A percentile compares a stretch with the other conserved stretches of the same genome.
Conservation (phyloP, 1,140 invertebrate genomes). For the Lethrus apterus region DNA sequence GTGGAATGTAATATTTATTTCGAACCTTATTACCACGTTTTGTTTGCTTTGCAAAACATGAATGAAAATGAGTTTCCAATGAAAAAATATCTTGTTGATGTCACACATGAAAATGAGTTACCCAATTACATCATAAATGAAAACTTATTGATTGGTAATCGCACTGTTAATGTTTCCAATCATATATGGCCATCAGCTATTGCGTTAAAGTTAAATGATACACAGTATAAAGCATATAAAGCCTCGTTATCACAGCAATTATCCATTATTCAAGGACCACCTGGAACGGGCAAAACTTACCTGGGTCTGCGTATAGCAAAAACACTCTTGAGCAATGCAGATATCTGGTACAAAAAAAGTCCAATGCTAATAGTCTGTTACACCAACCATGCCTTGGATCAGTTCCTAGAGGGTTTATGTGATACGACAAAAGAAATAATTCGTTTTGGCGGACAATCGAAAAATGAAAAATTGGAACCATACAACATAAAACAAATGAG, state of each 20-base stretch:
- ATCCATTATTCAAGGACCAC: conserved; percentile 70
- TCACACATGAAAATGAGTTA: background rate
- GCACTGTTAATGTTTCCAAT: conserved; percentile 29
- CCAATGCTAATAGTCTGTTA: conserved; percentile 75
- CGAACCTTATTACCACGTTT: conserved; percentile 58
- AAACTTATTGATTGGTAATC: conserved; percentile 20
- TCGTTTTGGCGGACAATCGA: conserved; percentile 65
- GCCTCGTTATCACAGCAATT: conserved; percentile 55
- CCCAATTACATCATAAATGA: too few species aligned
- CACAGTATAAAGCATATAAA: conserved; percentile 52
- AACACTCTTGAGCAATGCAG: conserved; percentile 49
- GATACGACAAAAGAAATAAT: conserved; percentile 51
- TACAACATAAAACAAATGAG: conserved; percentile 42
- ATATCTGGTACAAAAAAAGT: conserved; percentile 22
- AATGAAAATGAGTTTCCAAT: conserved; percentile 51
- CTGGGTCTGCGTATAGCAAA: conserved; percentile 61
- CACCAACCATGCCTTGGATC: conserved; percentile 84
- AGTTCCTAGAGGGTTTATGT: conserved; percentile 71
- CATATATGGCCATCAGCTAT: conserved; percentile 42
- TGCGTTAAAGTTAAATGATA: conserved; percentile 47
- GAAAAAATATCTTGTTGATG: conserved; percentile 52
- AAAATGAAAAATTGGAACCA: conserved; percentile 47
- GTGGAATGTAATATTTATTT: conserved; percentile 61
- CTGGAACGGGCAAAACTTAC: conserved; percentile 75
- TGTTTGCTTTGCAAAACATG: conserved; percentile 52